Percentiles rank a stretch among this genome's conserved stretches.
phyloP scores from a whole-genome alignment of 2,113 vertebrate genomes.

The Mystacornis crossleyi region DNA sequence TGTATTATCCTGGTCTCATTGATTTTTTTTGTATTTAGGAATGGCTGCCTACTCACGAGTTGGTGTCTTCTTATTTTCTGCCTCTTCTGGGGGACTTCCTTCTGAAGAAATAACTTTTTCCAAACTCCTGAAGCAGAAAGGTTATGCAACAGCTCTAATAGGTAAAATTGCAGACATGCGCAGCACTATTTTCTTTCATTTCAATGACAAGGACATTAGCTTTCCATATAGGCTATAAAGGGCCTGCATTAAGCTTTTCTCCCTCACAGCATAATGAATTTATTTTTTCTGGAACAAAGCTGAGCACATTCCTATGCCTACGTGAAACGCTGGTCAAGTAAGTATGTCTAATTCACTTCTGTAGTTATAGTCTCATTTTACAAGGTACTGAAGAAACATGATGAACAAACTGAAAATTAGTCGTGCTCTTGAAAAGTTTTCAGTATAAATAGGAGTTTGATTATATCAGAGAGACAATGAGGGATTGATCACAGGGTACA shows the following conservation, averaged over 20 bases:
- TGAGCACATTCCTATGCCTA: background rate
- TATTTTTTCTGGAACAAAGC: background rate
- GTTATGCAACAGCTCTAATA: conserved; percentile 83
- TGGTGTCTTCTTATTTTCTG: conserved; percentile 77
- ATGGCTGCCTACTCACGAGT: conserved; percentile 56
- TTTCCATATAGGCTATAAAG: background rate
- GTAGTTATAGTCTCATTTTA: background rate
- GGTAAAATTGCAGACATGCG: background rate
- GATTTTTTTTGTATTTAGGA: conserved; percentile 53
- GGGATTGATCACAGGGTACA: background rate
- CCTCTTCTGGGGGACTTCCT: conserved; percentile 86
- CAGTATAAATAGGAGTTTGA: background rate
- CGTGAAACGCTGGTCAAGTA: background rate
- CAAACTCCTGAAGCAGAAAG: conserved; percentile 75
- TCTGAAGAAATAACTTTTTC: conserved; percentile 84
- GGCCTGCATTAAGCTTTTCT: background rate
- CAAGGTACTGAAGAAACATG: background rate
- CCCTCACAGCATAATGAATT: background rate
- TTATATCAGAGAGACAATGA: background rate
- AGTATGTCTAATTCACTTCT: background rate
- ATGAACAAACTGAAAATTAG: background rate
- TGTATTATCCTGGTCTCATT: background rate
- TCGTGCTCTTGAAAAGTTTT: background rate
- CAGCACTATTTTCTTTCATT: background rate
- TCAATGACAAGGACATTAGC: background rate